Conservation (phyloP, 2,888 invertebrate genomes). For the Rutpela maculata region DNA sequence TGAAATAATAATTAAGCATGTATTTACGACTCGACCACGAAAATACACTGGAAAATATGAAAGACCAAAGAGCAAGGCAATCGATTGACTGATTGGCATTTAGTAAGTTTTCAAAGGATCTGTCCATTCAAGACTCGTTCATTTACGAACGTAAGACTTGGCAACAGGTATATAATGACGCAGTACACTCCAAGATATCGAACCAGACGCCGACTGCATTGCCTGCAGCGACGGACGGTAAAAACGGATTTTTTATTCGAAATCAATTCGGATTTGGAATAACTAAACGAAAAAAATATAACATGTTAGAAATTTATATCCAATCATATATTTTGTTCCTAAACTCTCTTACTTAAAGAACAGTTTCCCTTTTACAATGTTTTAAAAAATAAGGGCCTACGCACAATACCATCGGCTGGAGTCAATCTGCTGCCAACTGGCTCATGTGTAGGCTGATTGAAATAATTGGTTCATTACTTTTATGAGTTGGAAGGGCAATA, state of each 20-base stretch:
- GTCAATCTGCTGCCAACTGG: too few relatives aligned
- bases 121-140: constrained; percentile 22
- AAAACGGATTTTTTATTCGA: neutral
- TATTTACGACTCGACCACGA: neutral
- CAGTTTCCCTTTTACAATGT: too few relatives aligned
- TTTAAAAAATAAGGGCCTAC: too few relatives aligned
- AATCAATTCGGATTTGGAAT: neutral
- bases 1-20: neutral
- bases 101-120: constrained; percentile 10
- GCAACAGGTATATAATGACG: constrained; percentile 38
- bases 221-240: neutral
- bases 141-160: constrained; percentile 26
- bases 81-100: constrained; percentile 17
- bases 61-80: neutral
- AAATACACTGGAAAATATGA: constrained; percentile 8
- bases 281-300: too few relatives aligned
- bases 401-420: too few relatives aligned
- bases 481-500: too few relatives aligned
- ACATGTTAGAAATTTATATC: too few relatives aligned
- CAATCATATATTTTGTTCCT: too few relatives aligned
- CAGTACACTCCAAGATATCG: constrained; percentile 34
- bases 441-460: too few relatives aligned
- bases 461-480: too few relatives aligned
- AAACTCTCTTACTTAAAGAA: too few relatives aligned
- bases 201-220: constrained; percentile 24